Evolutionary conservation across 2,797 vertebrate species (phyloP).

Genomic region (Florisuga fusca): DNA sequence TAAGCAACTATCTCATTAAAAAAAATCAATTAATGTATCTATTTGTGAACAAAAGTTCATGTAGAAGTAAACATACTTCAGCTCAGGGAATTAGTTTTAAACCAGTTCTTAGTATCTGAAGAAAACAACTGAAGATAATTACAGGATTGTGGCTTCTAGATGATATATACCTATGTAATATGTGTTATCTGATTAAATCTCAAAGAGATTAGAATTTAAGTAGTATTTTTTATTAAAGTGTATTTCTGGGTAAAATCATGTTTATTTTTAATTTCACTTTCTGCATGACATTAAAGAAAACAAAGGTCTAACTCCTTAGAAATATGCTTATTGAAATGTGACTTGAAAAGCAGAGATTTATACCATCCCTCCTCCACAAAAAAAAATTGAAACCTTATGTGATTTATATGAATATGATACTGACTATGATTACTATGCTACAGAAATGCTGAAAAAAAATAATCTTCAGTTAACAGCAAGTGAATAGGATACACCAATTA

Average conservation of each 20-base stretch:
- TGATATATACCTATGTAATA: not conserved
- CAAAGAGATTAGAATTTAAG: slow-evolving; percentile 9
- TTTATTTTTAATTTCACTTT: not conserved
- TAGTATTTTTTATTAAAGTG: not conserved
- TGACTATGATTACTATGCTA: not conserved
- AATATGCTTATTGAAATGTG: not conserved
- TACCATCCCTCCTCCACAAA: not conserved
- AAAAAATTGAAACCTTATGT: not conserved
- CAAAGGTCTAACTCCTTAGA: not conserved
- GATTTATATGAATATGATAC: not conserved
- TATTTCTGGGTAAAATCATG: slow-evolving; percentile 18
- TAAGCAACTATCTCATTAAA: not conserved
- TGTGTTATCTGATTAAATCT: slow-evolving; percentile 17
- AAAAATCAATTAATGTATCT: not conserved
- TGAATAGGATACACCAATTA: not conserved
- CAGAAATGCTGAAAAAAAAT: not conserved
- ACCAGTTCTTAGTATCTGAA: not conserved
- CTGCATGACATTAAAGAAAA: not conserved
- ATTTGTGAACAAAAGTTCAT: not conserved
- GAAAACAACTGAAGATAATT: slow-evolving; percentile 42
- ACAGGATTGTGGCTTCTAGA: not conserved
- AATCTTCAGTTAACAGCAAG: not conserved
- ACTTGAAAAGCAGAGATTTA: not conserved
- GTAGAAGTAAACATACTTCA: not conserved
- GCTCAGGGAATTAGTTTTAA: slow-evolving; percentile 2